phyloP scores from a whole-genome alignment of 2,888 invertebrate species.

The Drosophila birchii region DNA sequence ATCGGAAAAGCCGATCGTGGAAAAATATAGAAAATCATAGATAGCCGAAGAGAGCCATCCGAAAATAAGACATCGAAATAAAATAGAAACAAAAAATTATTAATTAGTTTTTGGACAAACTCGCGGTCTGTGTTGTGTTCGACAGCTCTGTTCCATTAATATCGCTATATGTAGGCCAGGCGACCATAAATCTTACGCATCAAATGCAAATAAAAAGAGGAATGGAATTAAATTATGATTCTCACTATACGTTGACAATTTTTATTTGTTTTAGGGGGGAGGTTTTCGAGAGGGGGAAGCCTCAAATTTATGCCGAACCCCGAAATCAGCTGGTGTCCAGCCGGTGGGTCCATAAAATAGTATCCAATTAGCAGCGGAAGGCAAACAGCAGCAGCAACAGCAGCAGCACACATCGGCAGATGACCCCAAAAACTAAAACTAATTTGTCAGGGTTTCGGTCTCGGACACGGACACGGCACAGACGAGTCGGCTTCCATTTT shows the following conservation, averaged over 20 bases:
- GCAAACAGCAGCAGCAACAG: slow-evolving; percentile 5
- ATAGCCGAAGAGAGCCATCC: slow-evolving; percentile 36
- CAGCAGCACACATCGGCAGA: not conserved
- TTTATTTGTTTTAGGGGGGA: slow-evolving; percentile 46
- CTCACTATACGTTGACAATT: slow-evolving; percentile 40
- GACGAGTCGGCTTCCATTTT: slow-evolving; percentile 50
- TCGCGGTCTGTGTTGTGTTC: slow-evolving; percentile 45
- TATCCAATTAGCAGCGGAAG: slow-evolving; percentile 62
- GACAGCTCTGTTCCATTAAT: slow-evolving; percentile 46
- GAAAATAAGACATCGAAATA: slow-evolving; percentile 63
- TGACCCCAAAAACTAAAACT: slow-evolving; percentile 68
- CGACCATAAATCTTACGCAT: slow-evolving; percentile 36
- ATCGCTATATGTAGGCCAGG: slow-evolving; percentile 31
- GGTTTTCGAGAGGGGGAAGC: not conserved
- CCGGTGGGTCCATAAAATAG: slow-evolving; percentile 53
- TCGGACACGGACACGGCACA: slow-evolving; percentile 20
- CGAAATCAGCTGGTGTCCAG: slow-evolving; percentile 34
- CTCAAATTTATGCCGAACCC: slow-evolving; percentile 50
- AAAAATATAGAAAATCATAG: slow-evolving; percentile 15
- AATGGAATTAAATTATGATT: slow-evolving; percentile 29
- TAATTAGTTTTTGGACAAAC: slow-evolving; percentile 76
- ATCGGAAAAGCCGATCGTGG: slow-evolving; percentile 24
- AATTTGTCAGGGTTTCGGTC: slow-evolving; percentile 62
- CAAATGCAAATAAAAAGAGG: slow-evolving; percentile 34
- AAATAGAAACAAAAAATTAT: slow-evolving; percentile 45